These are phyloP conservation scores for Leptothorax acervorum DNA, from an alignment of 2,888 invertebrate species.

Conservation along the genomic window DNA sequence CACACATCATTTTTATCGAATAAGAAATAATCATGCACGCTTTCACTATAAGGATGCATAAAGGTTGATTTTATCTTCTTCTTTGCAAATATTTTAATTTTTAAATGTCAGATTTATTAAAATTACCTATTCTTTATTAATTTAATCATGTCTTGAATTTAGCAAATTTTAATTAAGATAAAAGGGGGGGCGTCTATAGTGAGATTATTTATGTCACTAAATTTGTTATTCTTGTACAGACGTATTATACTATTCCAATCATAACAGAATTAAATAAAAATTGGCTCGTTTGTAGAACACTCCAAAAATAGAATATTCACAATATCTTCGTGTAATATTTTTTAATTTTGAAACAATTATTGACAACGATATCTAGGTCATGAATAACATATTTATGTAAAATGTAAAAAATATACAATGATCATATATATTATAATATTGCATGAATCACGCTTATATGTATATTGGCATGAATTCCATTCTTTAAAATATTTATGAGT, in stretches of 20 bases:
- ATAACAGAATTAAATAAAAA: neutral
- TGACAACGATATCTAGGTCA: neutral
- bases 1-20: constrained; percentile 42
- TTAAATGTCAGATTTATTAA: neutral
- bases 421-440: too few relatives aligned
- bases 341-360: neutral
- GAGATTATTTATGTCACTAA: neutral
- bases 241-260: neutral
- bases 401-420: neutral
- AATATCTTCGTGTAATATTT: neutral
- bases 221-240: neutral
- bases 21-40: neutral
- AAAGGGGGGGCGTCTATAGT: neutral
- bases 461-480: neutral
- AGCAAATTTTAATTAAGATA: neutral
- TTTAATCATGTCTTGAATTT: neutral
- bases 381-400: neutral
- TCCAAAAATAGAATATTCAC: neutral
- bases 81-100: neutral
- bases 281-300: neutral
- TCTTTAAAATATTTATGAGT: neutral
- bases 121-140: neutral
- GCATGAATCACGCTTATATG: neutral
- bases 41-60: too few relatives aligned
- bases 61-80: neutral